Conservation (phyloP, 2,888 invertebrate species). For the Megalurothrips usitatus region DNA sequence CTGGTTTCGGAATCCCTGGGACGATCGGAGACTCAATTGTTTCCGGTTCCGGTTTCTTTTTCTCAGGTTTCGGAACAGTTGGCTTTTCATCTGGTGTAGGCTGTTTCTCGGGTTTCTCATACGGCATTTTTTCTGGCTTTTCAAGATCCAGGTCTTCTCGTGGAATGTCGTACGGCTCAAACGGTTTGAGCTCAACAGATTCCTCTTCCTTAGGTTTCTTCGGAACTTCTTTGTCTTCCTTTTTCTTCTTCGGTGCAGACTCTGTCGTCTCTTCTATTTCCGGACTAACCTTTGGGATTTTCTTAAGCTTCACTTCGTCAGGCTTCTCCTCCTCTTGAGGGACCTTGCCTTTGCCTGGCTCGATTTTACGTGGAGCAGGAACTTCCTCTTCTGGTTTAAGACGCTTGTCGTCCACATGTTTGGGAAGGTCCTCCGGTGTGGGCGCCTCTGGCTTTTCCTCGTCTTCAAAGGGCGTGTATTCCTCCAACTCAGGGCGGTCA, state of each 20-base stretch:
- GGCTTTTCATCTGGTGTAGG: conserved; percentile 35
- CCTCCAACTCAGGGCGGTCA: conserved; percentile 45
- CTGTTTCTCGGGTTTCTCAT: conserved; percentile 36
- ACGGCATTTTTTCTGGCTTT: conserved; percentile 20
- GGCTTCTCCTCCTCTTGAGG: conserved; percentile 27
- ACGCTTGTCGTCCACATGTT: conserved; percentile 29
- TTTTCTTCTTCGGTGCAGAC: not conserved
- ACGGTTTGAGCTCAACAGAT: conserved; percentile 39
- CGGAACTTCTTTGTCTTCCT: conserved; percentile 42
- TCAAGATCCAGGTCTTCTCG: conserved; percentile 36
- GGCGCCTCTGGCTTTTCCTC: conserved; percentile 32
- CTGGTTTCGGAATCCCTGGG: conserved; percentile 31
- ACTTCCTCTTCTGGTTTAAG: conserved; percentile 28
- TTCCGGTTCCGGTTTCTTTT: conserved; percentile 30
- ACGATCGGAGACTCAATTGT: conserved; percentile 15
- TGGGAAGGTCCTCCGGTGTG: conserved; percentile 27
- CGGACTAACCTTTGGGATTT: not conserved
- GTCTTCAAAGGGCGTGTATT: conserved; percentile 41
- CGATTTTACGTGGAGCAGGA: conserved; percentile 32
- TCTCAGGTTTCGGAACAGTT: not conserved
- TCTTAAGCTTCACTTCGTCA: not conserved
- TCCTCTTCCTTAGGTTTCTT: conserved; percentile 43
- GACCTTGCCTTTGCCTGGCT: conserved; percentile 37
- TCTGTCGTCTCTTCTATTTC: not conserved
- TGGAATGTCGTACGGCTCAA: not conserved